Conservation (phyloP, 1,140 invertebrate genomes). For the Penaeus japonicus region DNA sequence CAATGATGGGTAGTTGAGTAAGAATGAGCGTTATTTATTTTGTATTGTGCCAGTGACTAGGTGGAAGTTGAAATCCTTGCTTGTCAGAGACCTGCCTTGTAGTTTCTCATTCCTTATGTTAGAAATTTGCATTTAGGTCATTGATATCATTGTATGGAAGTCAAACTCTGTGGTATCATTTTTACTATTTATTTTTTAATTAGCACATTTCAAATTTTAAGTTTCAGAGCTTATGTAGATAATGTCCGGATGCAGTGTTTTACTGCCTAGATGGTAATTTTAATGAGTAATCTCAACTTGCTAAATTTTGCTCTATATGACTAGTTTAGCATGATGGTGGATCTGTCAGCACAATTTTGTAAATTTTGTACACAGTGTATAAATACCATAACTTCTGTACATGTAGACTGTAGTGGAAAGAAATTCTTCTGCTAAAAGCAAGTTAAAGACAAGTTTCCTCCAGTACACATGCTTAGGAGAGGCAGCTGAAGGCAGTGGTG, state of each 20-base stretch:
- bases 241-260: conserved; percentile 28
- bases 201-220: conserved; percentile 15
- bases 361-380: conserved; percentile 54
- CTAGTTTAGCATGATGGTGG: conserved; percentile 42
- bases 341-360: conserved; percentile 53
- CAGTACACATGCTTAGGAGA: conserved; percentile 46
- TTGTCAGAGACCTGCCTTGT: conserved; percentile 38
- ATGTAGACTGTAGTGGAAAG: conserved; percentile 49
- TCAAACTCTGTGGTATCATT: conserved; percentile 9
- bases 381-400: conserved; percentile 50
- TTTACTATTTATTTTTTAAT: conserved; percentile 48
- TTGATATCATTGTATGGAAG: conserved; percentile 15
- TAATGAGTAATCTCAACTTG: conserved; percentile 49
- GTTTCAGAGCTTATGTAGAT: conserved; percentile 30
- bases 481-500: conserved; percentile 41
- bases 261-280: conserved; percentile 31
- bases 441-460: conserved; percentile 55
- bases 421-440: conserved; percentile 52
- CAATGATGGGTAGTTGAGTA: too few relatives aligned
- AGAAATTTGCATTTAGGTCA: conserved; percentile 42
- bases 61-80: conserved; percentile 41
- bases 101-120: conserved; percentile 32
- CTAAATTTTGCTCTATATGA: conserved; percentile 38
- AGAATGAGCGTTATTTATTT: too few relatives aligned
- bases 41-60: not conserved